Evolutionary conservation across 30 jellyfish, hydroid and myxozoan genomes (phyloP), one percentile per base, ranked within the genome.

Genomic region (Turritopsis rubra): DNA sequence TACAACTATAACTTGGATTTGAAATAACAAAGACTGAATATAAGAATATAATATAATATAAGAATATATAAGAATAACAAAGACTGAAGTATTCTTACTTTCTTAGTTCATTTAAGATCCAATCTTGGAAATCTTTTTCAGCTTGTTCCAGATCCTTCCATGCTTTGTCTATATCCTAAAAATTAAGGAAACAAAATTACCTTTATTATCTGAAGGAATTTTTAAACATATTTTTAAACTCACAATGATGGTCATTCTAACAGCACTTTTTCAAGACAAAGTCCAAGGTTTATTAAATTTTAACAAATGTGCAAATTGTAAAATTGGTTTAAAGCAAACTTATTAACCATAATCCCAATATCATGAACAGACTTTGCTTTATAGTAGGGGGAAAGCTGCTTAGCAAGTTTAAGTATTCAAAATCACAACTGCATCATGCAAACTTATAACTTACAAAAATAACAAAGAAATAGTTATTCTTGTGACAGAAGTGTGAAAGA

Each of bases 81-180:
- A 5, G 13, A 41, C 60, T 1, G 9, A 68, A 23, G 30, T 22
- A 7, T 20, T 24, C 91, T 72, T 79, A 93, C 99, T 95, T 90
- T 85, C 99, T 89, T 88, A 93, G 90, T 81, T 93, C 96, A 70
- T 83, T 83, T 54, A 93, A 88, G 54, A 95, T 87, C 97, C 99
- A 90, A 52, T 95, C 99, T 85, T 89, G 98, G 85, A 89, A 91
- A 19, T 78, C 85, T 71, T 95, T 95, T 73, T 95, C 99, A 1
- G 97, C 97, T 60, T 80, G 96, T 79, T 95, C 97, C 71, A 95
- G 85, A 31, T 95, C 96, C 79, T 90, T 89, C 99, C 99, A 95
- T 7, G 96, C 94, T 29, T 94, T 94, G 54, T 95, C 89, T 24
- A 95, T 88, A 84, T 89, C 97, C 99, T 93, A 79, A 16, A 60